phyloP scores from a whole-genome alignment of 1,140 invertebrate genomes.

The Campoletis sonorensis region DNA sequence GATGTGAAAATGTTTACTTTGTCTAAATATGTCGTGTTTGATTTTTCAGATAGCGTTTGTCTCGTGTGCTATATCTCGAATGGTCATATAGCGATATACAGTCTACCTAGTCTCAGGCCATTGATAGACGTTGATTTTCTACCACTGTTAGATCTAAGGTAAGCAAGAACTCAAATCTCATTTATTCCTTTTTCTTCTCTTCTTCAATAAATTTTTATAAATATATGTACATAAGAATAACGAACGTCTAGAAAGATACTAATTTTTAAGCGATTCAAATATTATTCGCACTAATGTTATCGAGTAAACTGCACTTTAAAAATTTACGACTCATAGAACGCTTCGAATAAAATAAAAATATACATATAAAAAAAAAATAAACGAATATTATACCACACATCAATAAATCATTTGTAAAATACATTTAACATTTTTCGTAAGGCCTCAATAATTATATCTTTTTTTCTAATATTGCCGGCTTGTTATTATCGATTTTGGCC shows the following conservation, averaged over 20 bases:
- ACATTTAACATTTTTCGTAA: slow-evolving; percentile 26
- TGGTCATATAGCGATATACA: slow-evolving; percentile 94
- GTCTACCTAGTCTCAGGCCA: slow-evolving; percentile 93
- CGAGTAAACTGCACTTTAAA: slow-evolving; percentile 35
- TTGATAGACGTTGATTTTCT: slow-evolving; percentile 96
- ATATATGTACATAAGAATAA: background rate
- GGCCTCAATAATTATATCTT: background rate
- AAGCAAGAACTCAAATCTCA: slow-evolving; percentile 63
- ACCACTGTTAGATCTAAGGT: slow-evolving; percentile 95
- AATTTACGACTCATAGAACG: slow-evolving; percentile 26
- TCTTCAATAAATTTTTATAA: background rate
- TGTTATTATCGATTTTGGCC: slow-evolving; percentile 23
- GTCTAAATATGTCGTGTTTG: background rate
- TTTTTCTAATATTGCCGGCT: background rate
- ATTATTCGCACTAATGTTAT: slow-evolving; percentile 30
- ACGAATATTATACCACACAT: too few species aligned
- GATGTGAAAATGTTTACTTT: too few species aligned
- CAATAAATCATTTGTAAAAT: slow-evolving; percentile 31
- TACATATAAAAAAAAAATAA: background rate
- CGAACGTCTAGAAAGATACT: background rate
- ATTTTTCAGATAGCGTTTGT: slow-evolving; percentile 91
- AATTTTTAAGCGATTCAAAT: slow-evolving; percentile 22
- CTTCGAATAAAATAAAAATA: slow-evolving; percentile 1
- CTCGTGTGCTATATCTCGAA: slow-evolving; percentile 95
- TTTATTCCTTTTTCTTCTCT: slow-evolving; percentile 47